phyloP scores from a whole-genome alignment of 2,888 invertebrate genomes.

The Octodonta nipae region DNA sequence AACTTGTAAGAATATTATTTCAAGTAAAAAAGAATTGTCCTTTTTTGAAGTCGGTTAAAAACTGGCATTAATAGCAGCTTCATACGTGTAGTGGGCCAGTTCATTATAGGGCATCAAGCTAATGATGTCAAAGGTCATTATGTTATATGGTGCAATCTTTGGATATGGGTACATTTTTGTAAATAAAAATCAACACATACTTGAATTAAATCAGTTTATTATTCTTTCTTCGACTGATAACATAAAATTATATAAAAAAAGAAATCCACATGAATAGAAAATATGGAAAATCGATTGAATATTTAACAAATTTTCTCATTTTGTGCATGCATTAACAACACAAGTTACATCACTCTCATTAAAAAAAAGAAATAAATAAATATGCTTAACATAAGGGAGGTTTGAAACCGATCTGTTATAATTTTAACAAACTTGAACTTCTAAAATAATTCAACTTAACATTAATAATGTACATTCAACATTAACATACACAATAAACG shows the following conservation, averaged over 20 bases:
- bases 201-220: slow-evolving; percentile 24
- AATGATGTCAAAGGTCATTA: too few species aligned
- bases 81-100: too few species aligned
- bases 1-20: too few species aligned
- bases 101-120: too few species aligned
- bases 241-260: slow-evolving; percentile 26
- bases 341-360: slow-evolving; percentile 27
- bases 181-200: too few species aligned
- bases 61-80: too few species aligned
- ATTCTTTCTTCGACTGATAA: slow-evolving; percentile 20
- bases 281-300: slow-evolving; percentile 19
- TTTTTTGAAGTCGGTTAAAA: too few species aligned
- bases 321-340: slow-evolving; percentile 29
- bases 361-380: slow-evolving; percentile 27
- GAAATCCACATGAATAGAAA: slow-evolving; percentile 26
- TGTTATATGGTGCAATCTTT: too few species aligned
- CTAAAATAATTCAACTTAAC: slow-evolving; percentile 21
- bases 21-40: too few species aligned
- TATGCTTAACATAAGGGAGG: slow-evolving; percentile 22
- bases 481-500: slow-evolving; percentile 21
- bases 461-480: slow-evolving; percentile 21
- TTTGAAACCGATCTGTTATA: slow-evolving; percentile 18
- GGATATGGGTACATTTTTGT: too few species aligned
- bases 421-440: slow-evolving; percentile 20
- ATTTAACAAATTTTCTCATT: slow-evolving; percentile 30